Evolutionary conservation across 23 tunicate genomes (phyloP), one percentile per base, ranked within the genome.

Genomic region (Ascidia mentula): DNA sequence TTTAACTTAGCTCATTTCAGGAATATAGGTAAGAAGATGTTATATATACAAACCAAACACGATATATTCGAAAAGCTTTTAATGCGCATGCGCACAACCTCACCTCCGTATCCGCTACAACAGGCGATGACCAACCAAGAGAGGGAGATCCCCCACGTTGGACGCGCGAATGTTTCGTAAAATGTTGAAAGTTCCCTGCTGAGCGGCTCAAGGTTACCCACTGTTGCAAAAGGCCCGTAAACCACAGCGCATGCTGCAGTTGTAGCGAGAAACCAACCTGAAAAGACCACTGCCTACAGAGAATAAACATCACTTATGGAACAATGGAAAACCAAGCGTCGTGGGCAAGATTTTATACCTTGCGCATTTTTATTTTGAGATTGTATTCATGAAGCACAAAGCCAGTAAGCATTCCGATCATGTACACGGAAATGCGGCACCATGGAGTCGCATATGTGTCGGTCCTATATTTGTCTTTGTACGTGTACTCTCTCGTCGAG

Each of bases 341-440:
- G 4, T 3, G 24, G 24, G 65, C 65, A 1, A 28, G 13, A 9
- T 28, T 6, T 53, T 20, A 20, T 37, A 82, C 92, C 72, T 88
- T 88, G 32, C 75, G 74, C 85, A 89, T 79, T 81, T 32, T 80
- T 20, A 85, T 59, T 76, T 81, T 80, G 0, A 78, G 74, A 36
- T 85, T 90, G 24, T 34, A 42, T 2, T 37, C 83, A 59, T 30
- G 85, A 20, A 90, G 60, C 6, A 90, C 42, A 60, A 73, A 85
- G 34, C 96, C 96, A 4, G 96, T 80, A 2, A 82, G 18, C 96
- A 90, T 90, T 71, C 96, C 96, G 0, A 90, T 82, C 80, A 85
- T 59, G 69, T 85, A 90, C 76, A 78, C 90, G 26, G 75, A 74
- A 20, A 90, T 76, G 45, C 96, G 80, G 34, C 78, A 59, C 90